These are phyloP conservation scores for Coendou prehensilis DNA, from an alignment of 2,797 vertebrate genomes.

Conservation along the genomic window DNA sequence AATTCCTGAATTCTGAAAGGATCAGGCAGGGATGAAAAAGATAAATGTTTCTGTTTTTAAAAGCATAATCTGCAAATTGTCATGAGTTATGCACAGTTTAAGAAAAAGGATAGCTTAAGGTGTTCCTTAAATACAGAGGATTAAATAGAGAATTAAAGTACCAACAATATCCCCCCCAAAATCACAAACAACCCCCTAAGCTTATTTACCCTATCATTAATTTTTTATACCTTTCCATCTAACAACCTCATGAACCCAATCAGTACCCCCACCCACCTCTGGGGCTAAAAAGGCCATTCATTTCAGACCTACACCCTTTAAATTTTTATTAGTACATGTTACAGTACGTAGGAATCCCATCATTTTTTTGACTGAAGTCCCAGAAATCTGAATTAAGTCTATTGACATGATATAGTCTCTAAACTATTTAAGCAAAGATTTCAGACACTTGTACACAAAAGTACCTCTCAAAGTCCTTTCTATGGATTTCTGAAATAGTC, in stretches of 20 bases:
- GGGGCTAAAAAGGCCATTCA: background rate
- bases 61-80: constrained; percentile 2
- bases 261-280: no score
- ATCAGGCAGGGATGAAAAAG: background rate
- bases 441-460: background rate
- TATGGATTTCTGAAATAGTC: background rate
- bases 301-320: background rate
- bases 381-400: background rate
- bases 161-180: background rate
- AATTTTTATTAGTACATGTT: background rate
- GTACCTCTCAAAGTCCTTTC: background rate
- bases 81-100: background rate
- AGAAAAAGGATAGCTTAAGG: background rate
- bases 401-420: background rate
- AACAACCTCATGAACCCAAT: background rate
- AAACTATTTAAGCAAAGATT: background rate
- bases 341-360: background rate
- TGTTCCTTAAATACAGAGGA: background rate
- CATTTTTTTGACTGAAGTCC: background rate
- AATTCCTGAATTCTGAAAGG: background rate
- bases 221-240: background rate
- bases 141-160: constrained; percentile 7
- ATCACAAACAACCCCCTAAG: background rate
- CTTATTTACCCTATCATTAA: background rate
- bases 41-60: background rate